Conservation (phyloP, 2,113 vertebrate species). For the Eublepharis macularius region DNA sequence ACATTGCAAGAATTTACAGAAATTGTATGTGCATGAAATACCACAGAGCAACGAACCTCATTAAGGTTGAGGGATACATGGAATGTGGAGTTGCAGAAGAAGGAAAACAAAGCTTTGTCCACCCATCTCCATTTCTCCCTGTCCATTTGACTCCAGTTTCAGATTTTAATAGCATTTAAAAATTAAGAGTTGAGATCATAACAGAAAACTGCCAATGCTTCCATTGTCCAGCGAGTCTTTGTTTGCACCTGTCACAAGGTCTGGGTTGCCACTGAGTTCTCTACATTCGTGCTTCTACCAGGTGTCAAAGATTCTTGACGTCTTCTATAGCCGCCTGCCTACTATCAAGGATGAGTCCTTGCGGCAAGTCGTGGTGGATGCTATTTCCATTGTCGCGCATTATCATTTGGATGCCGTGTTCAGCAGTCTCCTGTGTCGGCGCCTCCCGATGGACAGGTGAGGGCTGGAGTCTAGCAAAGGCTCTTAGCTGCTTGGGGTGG, state of each 20-base stretch:
- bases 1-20: too few relatives aligned
- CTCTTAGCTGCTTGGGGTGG: neutral
- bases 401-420: constrained; percentile 17
- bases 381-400: neutral
- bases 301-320: neutral
- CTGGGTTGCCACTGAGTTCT: neutral
- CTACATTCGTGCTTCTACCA: neutral
- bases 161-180: neutral
- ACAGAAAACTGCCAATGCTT: neutral
- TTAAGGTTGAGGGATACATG: too few relatives aligned
- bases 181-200: neutral
- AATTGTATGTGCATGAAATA: too few relatives aligned
- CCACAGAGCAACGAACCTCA: too few relatives aligned
- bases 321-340: constrained; percentile 16
- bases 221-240: too few relatives aligned
- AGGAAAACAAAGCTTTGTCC: too few relatives aligned
- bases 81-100: too few relatives aligned
- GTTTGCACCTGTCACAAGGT: neutral
- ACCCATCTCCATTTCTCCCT: too few relatives aligned
- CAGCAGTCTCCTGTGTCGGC: neutral
- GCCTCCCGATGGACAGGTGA: constrained; percentile 24
- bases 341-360: constrained; percentile 9
- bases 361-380: constrained; percentile 1
- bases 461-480: neutral
- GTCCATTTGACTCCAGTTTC: too few relatives aligned